Evolutionary conservation across 1,140 invertebrate genomes (phyloP), one percentile per base, ranked within the genome.

Genomic region (Bradysia coprophila): DNA sequence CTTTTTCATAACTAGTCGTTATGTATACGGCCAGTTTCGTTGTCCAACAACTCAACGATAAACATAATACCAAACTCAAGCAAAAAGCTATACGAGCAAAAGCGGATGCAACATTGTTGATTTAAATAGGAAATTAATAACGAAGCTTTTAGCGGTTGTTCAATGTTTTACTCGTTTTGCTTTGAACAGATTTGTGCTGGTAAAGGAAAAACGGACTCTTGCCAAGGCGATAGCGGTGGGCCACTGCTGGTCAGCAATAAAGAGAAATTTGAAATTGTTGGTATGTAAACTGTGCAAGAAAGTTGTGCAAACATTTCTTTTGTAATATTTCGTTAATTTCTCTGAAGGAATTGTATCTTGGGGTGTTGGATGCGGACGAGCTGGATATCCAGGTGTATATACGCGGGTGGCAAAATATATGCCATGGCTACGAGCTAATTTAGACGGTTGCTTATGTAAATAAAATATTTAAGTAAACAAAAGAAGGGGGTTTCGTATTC

Each of bases 201-300:
- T 21, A 70, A 73, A 49, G 78, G 81, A 20, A 73, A 71, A 8
- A 76, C 79, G 49, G 85, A 90, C 61, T 86, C 83, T 0, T 90
- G 85, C 52, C 84, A 81, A 63, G 83, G 83, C 2, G 81, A 86
- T 52, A 83, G 80, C 47, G 83, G 83, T n/a, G 83, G 83, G 1
- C 83, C 83, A 1, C 60, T 87, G 22, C 59, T 85, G 1, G 56
- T 85, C 8, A 75, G 77, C 45, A 72, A 74, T 47, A 74, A 72
- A 13, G 75, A 79, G 41, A 79, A 72, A 59, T 75, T 71, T 46
- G 78, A 82, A 61, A 76, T 84, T 23, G 76, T 81, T 40, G 80
- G 81, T 79, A 51, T 65, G 66, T 59, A 49, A 36, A 8, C 13
- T 28, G 24, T 28, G 24, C 13, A 28, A 28, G 6, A 28, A 28